Evolutionary conservation across 2,888 invertebrate species (phyloP).

Genomic region (Lepidochitona cinerea): DNA sequence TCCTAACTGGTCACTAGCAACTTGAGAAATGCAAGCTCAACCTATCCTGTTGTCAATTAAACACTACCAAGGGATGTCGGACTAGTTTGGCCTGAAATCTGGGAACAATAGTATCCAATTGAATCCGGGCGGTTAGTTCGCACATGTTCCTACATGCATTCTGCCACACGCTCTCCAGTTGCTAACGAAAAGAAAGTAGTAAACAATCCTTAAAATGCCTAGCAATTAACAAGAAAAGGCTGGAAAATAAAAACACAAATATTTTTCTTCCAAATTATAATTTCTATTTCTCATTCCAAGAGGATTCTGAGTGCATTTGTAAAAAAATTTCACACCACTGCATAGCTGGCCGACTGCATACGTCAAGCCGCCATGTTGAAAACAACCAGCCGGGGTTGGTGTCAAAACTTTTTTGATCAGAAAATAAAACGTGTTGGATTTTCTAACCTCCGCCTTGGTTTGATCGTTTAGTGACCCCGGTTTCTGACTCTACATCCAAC

Average conservation of each 20-base stretch:
- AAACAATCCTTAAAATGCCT: background rate
- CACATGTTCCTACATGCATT: conserved; percentile 59
- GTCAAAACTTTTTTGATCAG: background rate
- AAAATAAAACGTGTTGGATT: conserved; percentile 43
- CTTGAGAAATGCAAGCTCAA: background rate
- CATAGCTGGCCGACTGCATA: conserved; percentile 51
- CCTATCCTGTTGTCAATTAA: conserved; percentile 6
- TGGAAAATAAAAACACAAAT: conserved; percentile 16
- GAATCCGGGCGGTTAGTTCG: conserved; percentile 26
- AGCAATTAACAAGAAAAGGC: background rate
- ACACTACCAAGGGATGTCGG: background rate
- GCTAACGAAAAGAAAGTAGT: conserved; percentile 10
- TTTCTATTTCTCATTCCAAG: background rate
- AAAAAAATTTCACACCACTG: conserved; percentile 41
- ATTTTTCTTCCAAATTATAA: background rate
- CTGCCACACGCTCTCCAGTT: conserved; percentile 18
- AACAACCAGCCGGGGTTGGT: conserved; percentile 26
- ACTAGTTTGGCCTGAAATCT: conserved; percentile 6
- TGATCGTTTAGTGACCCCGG: conserved; percentile 68
- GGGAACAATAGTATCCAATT: conserved; percentile 9
- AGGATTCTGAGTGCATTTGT: conserved; percentile 34
- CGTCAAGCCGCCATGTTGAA: conserved; percentile 64
- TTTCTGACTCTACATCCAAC: conserved; percentile 68
- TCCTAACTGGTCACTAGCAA: conserved; percentile 1
- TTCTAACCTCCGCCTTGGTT: conserved; percentile 69